Evolutionary conservation across 2,797 vertebrate species (phyloP), one percentile per base, ranked within the genome.

Genomic region (Schizopygopsis malacanthus): DNA sequence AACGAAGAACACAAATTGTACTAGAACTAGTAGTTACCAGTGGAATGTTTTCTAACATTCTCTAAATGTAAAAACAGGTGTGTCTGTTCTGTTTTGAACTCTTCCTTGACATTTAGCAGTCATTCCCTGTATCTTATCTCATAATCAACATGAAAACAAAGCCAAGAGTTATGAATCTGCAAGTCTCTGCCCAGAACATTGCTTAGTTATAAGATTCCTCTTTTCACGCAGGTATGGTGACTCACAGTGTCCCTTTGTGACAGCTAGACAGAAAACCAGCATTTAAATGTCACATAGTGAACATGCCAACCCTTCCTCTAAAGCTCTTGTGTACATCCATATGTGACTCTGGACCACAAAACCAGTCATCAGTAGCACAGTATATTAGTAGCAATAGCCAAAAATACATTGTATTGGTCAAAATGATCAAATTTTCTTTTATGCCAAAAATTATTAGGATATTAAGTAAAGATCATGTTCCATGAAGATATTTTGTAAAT

Each of bases 61-160:
- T 39, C 9, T 20, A 67, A 63, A 75, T 45, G 52, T 63, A 39
- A 41, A 80, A 87, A 41, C 61, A 77, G 84, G 81, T 88, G 83
- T 90, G 80, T 73, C 76, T 81, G 59, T 47, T 43, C 5, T 15
- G 3, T 45, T 15, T 18, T 75, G 12, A 13, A 52, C 73, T 54
- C 11, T 84, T 11, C 52, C 12, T 25, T 20, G 69, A 75, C 59
- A 70, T 65, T 87, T 52, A 59, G 2, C 37, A 77, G 45, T 45
- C 82, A 79, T 73, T 85, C 67, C 45, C 67, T 9, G 4, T 22
- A 59, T 84, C 78, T 88, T 88, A 89, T 88, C 84, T 85, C 6
- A 22, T 37, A 4, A 71, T 77, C 61, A 59, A 25, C 37, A 25
- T 39, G 76, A 77, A 88, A 79, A 82, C 65, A 67, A 76, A 89